Percentiles rank a stretch among this genome's conserved stretches.
Conservation (phyloP, 2,797 vertebrate species). For the Propithecus perrieri region DNA sequence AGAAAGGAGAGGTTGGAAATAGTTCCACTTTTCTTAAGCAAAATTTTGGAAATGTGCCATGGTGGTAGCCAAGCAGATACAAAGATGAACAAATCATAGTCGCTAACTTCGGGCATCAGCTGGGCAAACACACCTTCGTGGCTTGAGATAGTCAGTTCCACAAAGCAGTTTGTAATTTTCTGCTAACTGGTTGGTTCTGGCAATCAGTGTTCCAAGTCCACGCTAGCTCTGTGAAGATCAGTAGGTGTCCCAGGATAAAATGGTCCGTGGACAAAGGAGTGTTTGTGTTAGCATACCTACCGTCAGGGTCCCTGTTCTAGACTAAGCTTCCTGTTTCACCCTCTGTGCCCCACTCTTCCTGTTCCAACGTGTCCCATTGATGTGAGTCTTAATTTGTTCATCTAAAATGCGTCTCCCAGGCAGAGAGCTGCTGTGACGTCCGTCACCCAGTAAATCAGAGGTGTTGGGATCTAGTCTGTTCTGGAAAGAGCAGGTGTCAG, state of each 20-base stretch:
- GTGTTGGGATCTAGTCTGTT: background rate
- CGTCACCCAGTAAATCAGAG: background rate
- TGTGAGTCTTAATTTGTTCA: background rate
- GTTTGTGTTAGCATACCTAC: background rate
- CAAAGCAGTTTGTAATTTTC: background rate
- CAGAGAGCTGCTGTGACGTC: background rate
- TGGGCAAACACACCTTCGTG: fast-evolving
- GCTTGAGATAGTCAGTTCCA: background rate
- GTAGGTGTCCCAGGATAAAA: background rate
- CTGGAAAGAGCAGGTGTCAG: background rate
- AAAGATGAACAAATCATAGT: background rate
- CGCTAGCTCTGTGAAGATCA: background rate
- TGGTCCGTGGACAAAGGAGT: background rate
- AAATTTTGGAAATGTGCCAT: background rate
- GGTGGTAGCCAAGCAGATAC: background rate
- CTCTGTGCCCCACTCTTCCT: background rate
- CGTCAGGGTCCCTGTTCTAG: fast-evolving
- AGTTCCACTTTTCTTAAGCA: background rate
- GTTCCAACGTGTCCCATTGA: background rate
- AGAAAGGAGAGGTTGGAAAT: background rate
- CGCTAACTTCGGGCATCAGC: background rate
- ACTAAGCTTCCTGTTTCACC: background rate
- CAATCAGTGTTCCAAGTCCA: background rate
- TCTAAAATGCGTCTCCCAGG: background rate
- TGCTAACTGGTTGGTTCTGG: fast-evolving